Base-by-base conservation (phyloP, 2,113 vertebrate species). In the Channa argus region DNA sequence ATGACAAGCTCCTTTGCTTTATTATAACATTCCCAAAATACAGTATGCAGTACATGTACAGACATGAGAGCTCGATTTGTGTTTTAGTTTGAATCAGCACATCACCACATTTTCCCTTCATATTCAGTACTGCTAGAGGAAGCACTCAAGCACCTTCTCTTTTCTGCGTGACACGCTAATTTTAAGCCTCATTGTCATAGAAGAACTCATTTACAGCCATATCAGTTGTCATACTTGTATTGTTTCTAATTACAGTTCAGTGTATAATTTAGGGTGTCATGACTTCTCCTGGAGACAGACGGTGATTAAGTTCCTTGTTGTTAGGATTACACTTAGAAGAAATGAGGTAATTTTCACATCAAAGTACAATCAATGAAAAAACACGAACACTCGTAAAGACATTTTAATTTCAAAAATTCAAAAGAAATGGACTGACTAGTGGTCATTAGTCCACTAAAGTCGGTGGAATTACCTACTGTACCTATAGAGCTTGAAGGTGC, bases 221-320 rank as follows among this genome's bases (percentile, higher is more conserved):
- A 70, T 85, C 79, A 74, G 66, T 63, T 80, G 86, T 87, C 86
- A 77, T 39, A 53, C 62, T 82, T 55, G 53, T 77, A 82, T 86
- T 86, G 77, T 74, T 71, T 88, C 74, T 77, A 69, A 82, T 89
- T 83, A 79, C 82, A 80, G 83, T 83, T 61, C 74, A 47, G 69
- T 56, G 59, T 68, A 72, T 85, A 82, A 86, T 88, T 75, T 74
- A 44, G 77, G 59, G 67, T 82, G 71, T 86, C 85, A 78, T 67
- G 83, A 74, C 77, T 83, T 88, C 66, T 76, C 69, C 60, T 6
- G 38, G 55, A 85, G 73, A 86, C 79, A 87, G 75, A 70, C 36
- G 61, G 54, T 84, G 75, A 84, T 84, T 82, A 58, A 82, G 63
- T 74, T 37, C n/a, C 41, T 64, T 36, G 7, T 41, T 50, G 52